A percentile compares a stretch with the other conserved stretches of the same genome.
Conservation (phyloP, 2,888 invertebrate species). For the Torymus tubicola region DNA sequence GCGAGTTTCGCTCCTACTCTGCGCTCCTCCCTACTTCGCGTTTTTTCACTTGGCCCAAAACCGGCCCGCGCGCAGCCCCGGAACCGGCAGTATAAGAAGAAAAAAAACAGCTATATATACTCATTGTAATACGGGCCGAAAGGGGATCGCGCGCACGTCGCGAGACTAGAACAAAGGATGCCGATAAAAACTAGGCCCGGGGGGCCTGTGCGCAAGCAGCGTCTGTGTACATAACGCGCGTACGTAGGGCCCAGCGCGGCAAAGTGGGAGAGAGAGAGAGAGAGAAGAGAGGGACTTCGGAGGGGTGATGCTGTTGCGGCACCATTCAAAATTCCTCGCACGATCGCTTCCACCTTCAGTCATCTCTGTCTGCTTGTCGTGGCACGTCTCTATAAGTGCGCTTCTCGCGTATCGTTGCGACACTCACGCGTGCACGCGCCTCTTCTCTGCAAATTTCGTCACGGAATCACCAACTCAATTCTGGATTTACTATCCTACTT, state of each 20-base stretch:
- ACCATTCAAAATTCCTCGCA: conserved; percentile 66
- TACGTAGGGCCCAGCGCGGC: conserved; percentile 41
- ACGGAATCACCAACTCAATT: too few species aligned
- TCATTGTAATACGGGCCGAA: conserved; percentile 71
- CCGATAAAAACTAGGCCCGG: conserved; percentile 73
- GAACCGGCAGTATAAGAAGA: conserved; percentile 68
- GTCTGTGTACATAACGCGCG: conserved; percentile 49
- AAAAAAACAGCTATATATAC: conserved; percentile 64
- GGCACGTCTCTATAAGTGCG: conserved; percentile 57
- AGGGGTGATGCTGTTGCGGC: conserved; percentile 60
- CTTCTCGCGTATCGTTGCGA: too few species aligned
- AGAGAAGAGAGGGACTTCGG: conserved; percentile 52
- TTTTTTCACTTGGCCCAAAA: conserved; percentile 49
- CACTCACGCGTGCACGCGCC: conserved; percentile 30
- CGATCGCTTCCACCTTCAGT: conserved; percentile 67
- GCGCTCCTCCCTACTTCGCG: neutral
- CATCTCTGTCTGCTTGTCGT: conserved; percentile 64
- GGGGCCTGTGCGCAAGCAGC: conserved; percentile 24
- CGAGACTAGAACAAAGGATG: conserved; percentile 73
- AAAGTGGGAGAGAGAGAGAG: conserved; percentile 52
- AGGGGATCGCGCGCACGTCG: conserved; percentile 63
- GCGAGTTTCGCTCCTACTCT: conserved; percentile 1
- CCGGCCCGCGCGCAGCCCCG: conserved; percentile 47
- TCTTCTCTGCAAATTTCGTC: conserved; percentile 26
- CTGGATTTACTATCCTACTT: too few species aligned